These are phyloP conservation scores for Baronia brevicornis DNA, from an alignment of 2,888 invertebrate genomes.

Conservation along the genomic window DNA sequence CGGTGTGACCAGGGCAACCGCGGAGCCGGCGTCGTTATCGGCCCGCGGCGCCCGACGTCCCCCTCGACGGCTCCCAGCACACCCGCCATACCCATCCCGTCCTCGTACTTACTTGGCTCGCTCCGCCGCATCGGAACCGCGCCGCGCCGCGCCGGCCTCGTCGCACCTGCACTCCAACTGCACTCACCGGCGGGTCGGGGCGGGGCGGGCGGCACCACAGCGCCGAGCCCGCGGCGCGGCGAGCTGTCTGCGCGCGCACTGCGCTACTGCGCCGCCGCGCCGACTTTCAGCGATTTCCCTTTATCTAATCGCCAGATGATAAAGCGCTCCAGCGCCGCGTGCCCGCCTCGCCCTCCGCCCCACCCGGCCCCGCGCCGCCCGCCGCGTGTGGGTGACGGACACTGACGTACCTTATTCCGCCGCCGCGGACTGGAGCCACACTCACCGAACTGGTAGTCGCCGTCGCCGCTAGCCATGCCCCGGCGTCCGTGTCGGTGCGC, in stretches of 20 bases:
- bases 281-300: conserved; percentile 40
- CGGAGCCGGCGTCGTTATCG: no score
- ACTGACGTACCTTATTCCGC: no score
- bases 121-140: no score
- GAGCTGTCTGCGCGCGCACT: conserved; percentile 33
- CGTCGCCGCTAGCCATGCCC: conserved; percentile 39
- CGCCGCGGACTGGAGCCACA: conserved; percentile 13
- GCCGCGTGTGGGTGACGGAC: neutral
- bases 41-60: no score
- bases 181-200: conserved; percentile 29
- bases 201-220: conserved; percentile 17
- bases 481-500: conserved; percentile 18
- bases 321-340: conserved; percentile 27
- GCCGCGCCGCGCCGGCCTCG: no score
- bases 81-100: no score
- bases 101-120: no score
- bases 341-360: conserved; percentile 7
- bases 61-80: no score
- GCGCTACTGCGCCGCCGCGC: conserved; percentile 42
- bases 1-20: no score
- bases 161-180: no score
- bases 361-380: conserved; percentile 2
- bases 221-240: conserved; percentile 26
- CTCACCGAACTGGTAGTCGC: conserved; percentile 62
- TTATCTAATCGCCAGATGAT: conserved; percentile 63